Evolutionary conservation across 1,140 invertebrate species (phyloP).

Genomic region (Wasmannia auropunctata): DNA sequence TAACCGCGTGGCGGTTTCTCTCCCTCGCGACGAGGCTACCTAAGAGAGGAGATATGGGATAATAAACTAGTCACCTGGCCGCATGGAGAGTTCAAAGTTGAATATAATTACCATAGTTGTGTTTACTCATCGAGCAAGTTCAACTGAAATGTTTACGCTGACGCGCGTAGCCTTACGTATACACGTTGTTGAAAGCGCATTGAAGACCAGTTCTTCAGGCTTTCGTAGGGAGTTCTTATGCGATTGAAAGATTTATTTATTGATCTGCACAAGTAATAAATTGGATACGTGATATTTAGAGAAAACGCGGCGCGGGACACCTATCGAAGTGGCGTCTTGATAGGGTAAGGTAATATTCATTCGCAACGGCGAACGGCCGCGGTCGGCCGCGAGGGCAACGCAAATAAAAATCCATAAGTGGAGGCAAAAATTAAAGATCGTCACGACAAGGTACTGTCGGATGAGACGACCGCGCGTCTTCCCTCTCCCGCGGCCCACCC

Average conservation of each 20-base stretch:
- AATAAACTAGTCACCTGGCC: constrained; percentile 50
- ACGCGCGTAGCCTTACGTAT: background rate
- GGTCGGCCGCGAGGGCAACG: background rate
- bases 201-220: constrained; percentile 5
- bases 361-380: constrained; percentile 3
- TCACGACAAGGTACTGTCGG: constrained; percentile 51
- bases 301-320: background rate
- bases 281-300: background rate
- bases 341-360: constrained; percentile 2
- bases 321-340: background rate
- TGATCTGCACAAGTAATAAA: background rate
- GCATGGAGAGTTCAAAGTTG: constrained; percentile 35
- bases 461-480: constrained; percentile 40
- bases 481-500: constrained; percentile 55
- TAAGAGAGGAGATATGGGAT: constrained; percentile 32
- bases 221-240: background rate
- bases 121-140: constrained; percentile 41
- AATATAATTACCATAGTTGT: constrained; percentile 41
- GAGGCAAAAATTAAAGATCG: constrained; percentile 58
- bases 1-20: constrained; percentile 46
- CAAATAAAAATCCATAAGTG: constrained; percentile 27
- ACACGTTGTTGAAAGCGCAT: constrained; percentile 6
- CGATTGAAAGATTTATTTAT: background rate
- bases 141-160: constrained; percentile 36
- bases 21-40: constrained; percentile 31